Percentiles rank a stretch among this genome's conserved stretches.
Evolutionary conservation across 2,888 invertebrate genomes (phyloP).

Genomic region (Melanotus villosus): DNA sequence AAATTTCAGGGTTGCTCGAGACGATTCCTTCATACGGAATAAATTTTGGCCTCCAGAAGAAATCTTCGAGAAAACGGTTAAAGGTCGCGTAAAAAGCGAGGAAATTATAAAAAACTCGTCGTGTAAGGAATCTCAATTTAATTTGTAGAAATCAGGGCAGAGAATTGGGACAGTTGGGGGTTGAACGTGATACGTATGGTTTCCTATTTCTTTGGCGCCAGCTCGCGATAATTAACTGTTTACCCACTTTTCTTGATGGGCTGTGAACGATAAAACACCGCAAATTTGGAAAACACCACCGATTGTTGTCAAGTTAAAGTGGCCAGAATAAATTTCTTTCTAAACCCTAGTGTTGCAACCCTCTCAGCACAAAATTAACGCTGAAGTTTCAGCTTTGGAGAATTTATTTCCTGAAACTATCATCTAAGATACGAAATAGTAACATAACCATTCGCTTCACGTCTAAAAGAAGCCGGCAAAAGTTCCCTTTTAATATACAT

Average conservation of each 20-base stretch:
- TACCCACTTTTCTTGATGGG: conserved; percentile 20
- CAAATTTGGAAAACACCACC: not conserved
- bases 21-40: not conserved
- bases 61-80: not conserved
- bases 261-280: conserved; percentile 1
- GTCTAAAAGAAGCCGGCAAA: no score
- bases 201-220: conserved; percentile 31
- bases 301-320: not conserved
- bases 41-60: conserved; percentile 1
- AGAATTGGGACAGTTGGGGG: conserved; percentile 23
- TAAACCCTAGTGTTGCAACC: no score
- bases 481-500: no score
- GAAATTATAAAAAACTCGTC: not conserved
- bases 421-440: no score
- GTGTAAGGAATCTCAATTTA: conserved; percentile 6
- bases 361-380: no score
- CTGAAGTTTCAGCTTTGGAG: no score
- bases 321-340: not conserved
- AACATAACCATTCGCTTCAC: no score
- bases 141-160: conserved; percentile 13
- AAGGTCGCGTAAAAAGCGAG: not conserved
- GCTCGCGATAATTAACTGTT: conserved; percentile 30
- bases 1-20: conserved; percentile 4
- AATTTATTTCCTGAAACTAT: no score
- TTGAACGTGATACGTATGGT: conserved; percentile 17